phyloP scores from a whole-genome alignment of 2,113 vertebrate genomes.

The Telmatochromis bifrenatus region DNA sequence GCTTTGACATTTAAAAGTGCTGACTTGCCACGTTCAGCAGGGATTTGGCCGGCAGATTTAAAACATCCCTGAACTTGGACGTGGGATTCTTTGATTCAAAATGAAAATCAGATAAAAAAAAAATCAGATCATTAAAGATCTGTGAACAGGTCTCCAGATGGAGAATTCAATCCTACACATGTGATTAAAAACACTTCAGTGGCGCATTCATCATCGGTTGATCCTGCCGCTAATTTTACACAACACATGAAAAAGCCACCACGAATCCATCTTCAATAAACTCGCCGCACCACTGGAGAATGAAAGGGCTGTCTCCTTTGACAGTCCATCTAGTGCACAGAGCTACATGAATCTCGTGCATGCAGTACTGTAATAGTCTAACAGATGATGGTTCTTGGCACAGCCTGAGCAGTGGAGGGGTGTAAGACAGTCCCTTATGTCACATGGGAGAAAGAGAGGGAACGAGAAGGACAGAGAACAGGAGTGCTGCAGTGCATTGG shows the following conservation, averaged over 20 bases:
- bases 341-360: constrained; percentile 18
- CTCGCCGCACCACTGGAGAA: constrained; percentile 1
- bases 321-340: constrained; percentile 24
- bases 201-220: not conserved
- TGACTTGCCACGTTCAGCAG: constrained; percentile 5
- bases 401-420: constrained; percentile 48
- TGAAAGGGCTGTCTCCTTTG: constrained; percentile 35
- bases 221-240: not conserved
- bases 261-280: not conserved
- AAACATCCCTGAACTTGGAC: constrained; percentile 3
- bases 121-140: not conserved
- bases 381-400: constrained; percentile 67
- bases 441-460: constrained; percentile 50
- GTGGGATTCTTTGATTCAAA: not conserved
- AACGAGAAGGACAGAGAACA: constrained; percentile 16
- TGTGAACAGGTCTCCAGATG: not conserved
- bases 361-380: constrained; percentile 55
- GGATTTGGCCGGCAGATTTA: not conserved
- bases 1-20: constrained; percentile 29
- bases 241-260: constrained; percentile 9
- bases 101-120: not conserved
- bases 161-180: not conserved
- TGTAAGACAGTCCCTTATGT: constrained; percentile 69
- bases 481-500: constrained; percentile 54
- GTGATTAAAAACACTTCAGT: constrained; percentile 18